Conservation (phyloP, 64 coral and sea anemone species). For the Catalaphyllia jardinei region DNA sequence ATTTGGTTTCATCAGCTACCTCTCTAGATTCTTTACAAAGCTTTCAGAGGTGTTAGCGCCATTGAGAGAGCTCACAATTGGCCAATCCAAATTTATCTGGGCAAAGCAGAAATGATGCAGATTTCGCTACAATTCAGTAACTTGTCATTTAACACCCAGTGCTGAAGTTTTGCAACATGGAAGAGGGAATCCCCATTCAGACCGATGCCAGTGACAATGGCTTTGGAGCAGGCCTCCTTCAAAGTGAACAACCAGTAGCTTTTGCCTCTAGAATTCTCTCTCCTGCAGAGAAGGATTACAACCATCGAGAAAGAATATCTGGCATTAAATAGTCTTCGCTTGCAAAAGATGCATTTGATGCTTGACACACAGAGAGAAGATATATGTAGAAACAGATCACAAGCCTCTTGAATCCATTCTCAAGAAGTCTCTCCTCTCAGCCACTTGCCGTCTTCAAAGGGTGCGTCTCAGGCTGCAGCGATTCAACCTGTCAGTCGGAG, state of each 20-base stretch:
- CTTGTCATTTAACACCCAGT: conserved; percentile 18
- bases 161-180: background rate
- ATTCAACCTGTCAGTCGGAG: background rate
- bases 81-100: conserved; percentile 31
- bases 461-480: background rate
- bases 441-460: background rate
- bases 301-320: no score
- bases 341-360: conserved; percentile 46
- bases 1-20: conserved; percentile 28
- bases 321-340: background rate
- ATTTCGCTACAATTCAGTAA: background rate
- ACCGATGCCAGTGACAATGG: no score
- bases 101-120: conserved; percentile 31
- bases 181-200: background rate
- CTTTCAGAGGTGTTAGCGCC: background rate
- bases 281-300: no score
- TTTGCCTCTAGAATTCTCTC: no score
- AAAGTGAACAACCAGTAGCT: no score
- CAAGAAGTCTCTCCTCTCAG: background rate
- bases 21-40: conserved; percentile 24
- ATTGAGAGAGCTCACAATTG: conserved; percentile 14
- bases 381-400: conserved; percentile 14
- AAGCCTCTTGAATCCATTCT: conserved; percentile 16
- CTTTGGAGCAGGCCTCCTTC: no score
- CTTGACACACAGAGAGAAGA: conserved; percentile 26